phyloP scores from a whole-genome alignment of 2,113 vertebrate species.

The Zosterops pallidus region DNA sequence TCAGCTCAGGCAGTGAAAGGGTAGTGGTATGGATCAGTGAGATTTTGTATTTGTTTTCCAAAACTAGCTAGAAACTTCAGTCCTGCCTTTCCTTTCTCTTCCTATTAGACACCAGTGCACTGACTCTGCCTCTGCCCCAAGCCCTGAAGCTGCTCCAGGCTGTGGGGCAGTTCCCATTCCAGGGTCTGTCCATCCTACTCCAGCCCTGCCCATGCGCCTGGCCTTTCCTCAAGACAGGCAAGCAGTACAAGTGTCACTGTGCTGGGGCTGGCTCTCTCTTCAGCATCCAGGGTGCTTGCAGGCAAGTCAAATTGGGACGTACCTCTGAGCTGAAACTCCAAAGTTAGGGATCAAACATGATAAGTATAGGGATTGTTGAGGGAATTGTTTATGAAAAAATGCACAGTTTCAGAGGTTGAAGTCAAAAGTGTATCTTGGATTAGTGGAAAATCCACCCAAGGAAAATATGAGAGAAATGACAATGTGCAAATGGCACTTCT shows the following conservation, averaged over 20 bases:
- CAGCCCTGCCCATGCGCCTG: not conserved
- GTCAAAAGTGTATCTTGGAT: not conserved
- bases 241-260: not conserved
- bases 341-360: not conserved
- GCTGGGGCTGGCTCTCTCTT: not conserved
- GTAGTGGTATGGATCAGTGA: fast-evolving
- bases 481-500: not conserved
- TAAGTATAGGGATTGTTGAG: not conserved
- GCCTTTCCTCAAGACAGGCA: not conserved
- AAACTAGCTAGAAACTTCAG: not conserved
- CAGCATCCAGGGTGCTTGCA: not conserved
- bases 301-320: not conserved
- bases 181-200: not conserved
- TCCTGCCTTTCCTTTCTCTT: not conserved
- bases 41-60: not conserved
- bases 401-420: not conserved
- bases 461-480: not conserved
- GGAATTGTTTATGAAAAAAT: not conserved
- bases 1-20: not conserved
- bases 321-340: fast-evolving
- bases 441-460: not conserved
- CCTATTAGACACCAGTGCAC: fast-evolving
- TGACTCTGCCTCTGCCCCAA: not conserved
- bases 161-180: not conserved
- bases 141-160: no score